These are phyloP conservation scores for Ptychodera flava DNA, from an alignment of 35 echinoderm and acorn worm genomes.

Conservation along the genomic window DNA sequence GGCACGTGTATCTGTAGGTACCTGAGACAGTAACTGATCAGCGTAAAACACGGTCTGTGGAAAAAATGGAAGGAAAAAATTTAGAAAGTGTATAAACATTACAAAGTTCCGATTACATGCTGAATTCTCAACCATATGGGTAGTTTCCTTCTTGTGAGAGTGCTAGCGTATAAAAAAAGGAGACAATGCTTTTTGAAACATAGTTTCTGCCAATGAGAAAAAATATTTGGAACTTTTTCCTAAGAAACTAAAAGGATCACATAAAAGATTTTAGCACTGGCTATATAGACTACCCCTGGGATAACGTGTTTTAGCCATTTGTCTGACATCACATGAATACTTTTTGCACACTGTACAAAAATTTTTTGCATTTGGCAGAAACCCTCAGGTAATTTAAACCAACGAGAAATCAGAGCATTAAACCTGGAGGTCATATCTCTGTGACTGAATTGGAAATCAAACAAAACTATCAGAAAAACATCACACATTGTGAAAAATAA, in stretches of 20 bases:
- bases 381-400: too few species aligned
- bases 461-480: too few species aligned
- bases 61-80: constrained; percentile 15
- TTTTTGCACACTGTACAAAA: too few species aligned
- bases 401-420: too few species aligned
- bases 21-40: constrained; percentile 52
- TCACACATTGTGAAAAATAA: too few species aligned
- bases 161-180: not conserved
- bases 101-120: not conserved
- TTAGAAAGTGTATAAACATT: not conserved
- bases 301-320: too few species aligned
- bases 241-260: not conserved
- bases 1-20: constrained; percentile 39
- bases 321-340: too few species aligned
- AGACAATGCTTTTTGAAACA: not conserved
- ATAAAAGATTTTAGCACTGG: too few species aligned
- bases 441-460: too few species aligned
- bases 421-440: too few species aligned
- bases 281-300: too few species aligned
- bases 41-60: constrained; percentile 64
- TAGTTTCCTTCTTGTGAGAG: not conserved
- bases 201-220: not conserved
- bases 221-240: not conserved
- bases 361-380: too few species aligned
- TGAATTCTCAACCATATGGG: not conserved